Conservation (phyloP, 2,797 vertebrate species). For the Discoglossus pictus region DNA sequence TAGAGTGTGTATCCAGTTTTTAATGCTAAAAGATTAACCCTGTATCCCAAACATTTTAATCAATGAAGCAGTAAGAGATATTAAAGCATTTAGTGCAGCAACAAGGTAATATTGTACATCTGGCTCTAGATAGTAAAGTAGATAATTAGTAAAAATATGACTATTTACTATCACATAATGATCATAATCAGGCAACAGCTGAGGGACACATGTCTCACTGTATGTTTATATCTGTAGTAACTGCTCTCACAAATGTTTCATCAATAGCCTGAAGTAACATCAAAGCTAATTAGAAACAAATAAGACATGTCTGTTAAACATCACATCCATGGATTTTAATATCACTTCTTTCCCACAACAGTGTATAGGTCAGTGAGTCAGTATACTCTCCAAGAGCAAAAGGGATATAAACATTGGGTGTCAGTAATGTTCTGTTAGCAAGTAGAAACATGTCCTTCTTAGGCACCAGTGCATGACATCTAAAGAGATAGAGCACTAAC, state of each 20-base stretch:
- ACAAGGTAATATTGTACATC: no score
- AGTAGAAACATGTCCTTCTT: neutral
- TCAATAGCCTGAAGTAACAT: constrained; percentile 18
- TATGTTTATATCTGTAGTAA: neutral
- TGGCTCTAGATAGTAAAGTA: no score
- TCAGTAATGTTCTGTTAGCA: neutral
- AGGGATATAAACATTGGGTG: constrained; percentile 3
- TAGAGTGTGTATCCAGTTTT: no score
- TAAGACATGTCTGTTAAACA: constrained; percentile 1
- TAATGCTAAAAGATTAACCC: no score
- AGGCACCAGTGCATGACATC: neutral
- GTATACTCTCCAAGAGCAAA: neutral
- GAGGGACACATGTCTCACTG: neutral
- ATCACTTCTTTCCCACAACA: constrained; percentile 13
- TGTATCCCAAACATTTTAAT: no score
- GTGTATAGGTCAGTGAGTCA: neutral
- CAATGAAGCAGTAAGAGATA: no score
- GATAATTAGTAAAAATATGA: no score
- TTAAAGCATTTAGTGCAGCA: no score
- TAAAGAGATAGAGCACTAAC: no score
- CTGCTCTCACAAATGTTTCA: constrained; percentile 3
- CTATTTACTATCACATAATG: constrained; percentile 7
- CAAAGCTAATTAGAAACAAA: constrained; percentile 32
- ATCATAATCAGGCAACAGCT: constrained; percentile 6
- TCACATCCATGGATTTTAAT: neutral